Evolutionary conservation across 2,113 vertebrate genomes (phyloP).

Genomic region (Chionis minor): DNA sequence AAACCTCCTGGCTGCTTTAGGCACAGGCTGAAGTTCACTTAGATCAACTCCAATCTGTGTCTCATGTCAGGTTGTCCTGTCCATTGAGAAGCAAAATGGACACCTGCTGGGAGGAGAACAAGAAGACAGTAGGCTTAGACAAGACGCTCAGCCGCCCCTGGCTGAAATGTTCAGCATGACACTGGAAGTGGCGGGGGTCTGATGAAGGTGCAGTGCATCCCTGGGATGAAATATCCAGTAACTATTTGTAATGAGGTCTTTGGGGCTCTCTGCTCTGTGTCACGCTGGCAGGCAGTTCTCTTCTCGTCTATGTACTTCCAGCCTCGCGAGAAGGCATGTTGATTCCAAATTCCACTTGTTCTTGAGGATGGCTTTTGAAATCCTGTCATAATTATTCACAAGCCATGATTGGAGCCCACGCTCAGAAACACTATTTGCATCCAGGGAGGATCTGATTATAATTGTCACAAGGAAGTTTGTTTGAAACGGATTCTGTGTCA

Average conservation of each 20-base stretch:
- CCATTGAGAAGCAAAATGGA: neutral
- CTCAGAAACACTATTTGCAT: neutral
- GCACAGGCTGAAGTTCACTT: neutral
- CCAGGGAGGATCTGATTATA: slow-evolving; percentile 21
- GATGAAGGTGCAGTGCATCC: neutral
- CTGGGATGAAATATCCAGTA: neutral
- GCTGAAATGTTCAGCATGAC: neutral
- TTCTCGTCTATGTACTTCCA: neutral
- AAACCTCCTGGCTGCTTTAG: neutral
- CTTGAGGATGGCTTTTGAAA: neutral
- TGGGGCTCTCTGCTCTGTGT: neutral
- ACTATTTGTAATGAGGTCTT: neutral
- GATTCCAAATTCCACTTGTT: neutral
- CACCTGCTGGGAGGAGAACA: neutral
- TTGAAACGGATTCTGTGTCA: neutral
- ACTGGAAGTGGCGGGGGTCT: neutral
- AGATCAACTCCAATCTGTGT: neutral
- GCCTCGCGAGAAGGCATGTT: neutral
- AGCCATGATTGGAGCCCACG: neutral
- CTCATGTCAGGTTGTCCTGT: neutral
- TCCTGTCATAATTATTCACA: neutral
- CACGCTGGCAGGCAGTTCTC: neutral
- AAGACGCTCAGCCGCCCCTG: neutral
- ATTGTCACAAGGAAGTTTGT: slow-evolving; percentile 4
- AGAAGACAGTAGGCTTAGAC: neutral